These are phyloP conservation scores for Xylota sylvarum DNA, from an alignment of 2,888 invertebrate species.

Conservation along the genomic window DNA sequence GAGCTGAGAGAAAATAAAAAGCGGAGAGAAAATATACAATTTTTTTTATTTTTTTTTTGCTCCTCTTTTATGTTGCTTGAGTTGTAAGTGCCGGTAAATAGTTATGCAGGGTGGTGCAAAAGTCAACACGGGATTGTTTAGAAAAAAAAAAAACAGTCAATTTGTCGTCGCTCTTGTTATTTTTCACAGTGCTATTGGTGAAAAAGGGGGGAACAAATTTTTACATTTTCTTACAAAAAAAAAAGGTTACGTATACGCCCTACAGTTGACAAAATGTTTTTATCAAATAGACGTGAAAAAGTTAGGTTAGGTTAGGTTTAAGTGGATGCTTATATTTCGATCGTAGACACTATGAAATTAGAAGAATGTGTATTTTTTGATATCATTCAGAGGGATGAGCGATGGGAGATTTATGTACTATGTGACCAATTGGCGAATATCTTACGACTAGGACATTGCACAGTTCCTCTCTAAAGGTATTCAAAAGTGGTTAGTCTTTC, in stretches of 20 bases:
- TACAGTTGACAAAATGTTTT: not conserved
- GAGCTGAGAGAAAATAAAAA: slow-evolving; percentile 13
- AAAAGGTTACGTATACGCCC: slow-evolving; percentile 46
- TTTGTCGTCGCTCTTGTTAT: slow-evolving; percentile 53
- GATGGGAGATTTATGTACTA: too few species aligned
- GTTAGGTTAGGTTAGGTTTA: too few species aligned
- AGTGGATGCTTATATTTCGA: too few species aligned
- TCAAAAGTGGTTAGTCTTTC: too few species aligned
- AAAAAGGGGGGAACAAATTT: not conserved
- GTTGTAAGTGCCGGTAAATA: slow-evolving; percentile 64
- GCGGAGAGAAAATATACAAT: slow-evolving; percentile 14
- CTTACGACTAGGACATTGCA: too few species aligned
- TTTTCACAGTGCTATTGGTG: slow-evolving; percentile 41
- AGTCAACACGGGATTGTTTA: slow-evolving; percentile 51
- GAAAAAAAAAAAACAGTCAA: slow-evolving; percentile 52
- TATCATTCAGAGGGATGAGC: too few species aligned
- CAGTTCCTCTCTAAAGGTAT: too few species aligned
- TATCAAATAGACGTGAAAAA: not conserved
- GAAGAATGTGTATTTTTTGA: too few species aligned
- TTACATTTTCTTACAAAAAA: slow-evolving; percentile 8
- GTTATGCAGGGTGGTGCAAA: slow-evolving; percentile 63
- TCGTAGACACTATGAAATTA: too few species aligned
- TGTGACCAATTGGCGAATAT: too few species aligned
- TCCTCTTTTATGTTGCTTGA: slow-evolving; percentile 30
- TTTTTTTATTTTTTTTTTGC: not conserved